Conservation (phyloP, 2,797 vertebrate species). For the Poecile montanus region DNA sequence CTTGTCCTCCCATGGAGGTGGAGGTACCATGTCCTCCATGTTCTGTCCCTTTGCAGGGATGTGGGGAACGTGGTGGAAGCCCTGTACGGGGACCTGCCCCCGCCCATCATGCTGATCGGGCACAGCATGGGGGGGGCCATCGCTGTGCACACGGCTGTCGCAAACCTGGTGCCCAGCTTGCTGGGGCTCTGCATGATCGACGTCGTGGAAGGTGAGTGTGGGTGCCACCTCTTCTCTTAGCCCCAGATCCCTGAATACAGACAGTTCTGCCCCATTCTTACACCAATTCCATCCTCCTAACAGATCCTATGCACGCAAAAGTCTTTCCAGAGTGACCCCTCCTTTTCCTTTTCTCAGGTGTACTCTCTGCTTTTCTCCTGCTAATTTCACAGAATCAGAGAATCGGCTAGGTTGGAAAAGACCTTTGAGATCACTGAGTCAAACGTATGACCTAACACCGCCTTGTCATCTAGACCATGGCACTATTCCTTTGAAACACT, state of each 20-base stretch:
- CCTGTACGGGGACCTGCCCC: constrained; percentile 91
- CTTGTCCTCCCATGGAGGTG: not conserved
- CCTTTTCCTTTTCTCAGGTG: not conserved
- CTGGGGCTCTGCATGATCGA: constrained; percentile 97
- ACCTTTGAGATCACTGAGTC: not conserved
- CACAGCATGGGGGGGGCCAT: constrained; percentile 99
- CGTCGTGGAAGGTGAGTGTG: constrained; percentile 91
- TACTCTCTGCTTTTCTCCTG: not conserved
- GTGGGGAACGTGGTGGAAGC: constrained; percentile 92
- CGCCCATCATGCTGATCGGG: constrained; percentile 95
- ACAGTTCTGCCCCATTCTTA: not conserved
- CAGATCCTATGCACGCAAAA: not conserved
- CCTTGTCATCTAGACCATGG: not conserved
- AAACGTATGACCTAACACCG: not conserved
- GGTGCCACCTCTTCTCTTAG: rapidly evolving
- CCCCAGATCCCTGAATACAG: rapidly evolving
- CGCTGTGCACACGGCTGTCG: constrained; percentile 91
- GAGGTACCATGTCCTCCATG: not conserved
- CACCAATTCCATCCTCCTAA: not conserved
- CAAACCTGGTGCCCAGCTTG: constrained; percentile 89
- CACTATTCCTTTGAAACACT: not conserved
- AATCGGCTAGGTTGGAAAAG: not conserved
- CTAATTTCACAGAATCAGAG: not conserved
- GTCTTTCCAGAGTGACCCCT: not conserved
- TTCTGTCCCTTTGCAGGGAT: constrained; percentile 78